These are phyloP conservation scores for Simalia tracyae DNA, from an alignment of 2,797 vertebrate species.

Conservation along the genomic window DNA sequence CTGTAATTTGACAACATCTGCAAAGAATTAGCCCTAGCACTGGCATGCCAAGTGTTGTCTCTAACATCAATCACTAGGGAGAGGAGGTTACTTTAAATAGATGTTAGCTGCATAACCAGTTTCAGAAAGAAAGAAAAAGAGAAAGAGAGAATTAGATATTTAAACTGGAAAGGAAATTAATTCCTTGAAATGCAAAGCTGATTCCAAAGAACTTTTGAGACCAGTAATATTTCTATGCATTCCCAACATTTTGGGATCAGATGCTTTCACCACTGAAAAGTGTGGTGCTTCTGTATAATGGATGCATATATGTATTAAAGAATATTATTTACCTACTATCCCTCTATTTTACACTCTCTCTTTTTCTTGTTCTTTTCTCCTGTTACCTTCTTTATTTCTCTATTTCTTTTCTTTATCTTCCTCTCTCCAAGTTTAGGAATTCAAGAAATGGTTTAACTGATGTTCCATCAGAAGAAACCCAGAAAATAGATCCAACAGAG, in stretches of 20 bases:
- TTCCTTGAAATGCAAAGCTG: conserved; percentile 51
- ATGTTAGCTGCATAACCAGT: conserved; percentile 79
- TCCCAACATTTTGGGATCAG: background rate
- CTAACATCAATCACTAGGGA: conserved; percentile 85
- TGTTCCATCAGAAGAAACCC: background rate
- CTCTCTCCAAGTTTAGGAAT: background rate
- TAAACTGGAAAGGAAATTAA: conserved; percentile 66
- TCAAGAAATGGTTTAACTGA: background rate
- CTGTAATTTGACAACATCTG: conserved; percentile 91
- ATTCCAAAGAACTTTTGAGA: conserved; percentile 20
- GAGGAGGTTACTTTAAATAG: conserved; percentile 83
- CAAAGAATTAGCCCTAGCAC: conserved; percentile 86
- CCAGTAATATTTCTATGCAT: background rate
- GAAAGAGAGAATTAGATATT: conserved; percentile 55
- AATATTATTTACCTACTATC: background rate
- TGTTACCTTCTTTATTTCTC: rapidly evolving
- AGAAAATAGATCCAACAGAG: background rate
- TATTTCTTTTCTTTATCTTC: rapidly evolving
- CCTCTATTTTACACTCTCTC: background rate
- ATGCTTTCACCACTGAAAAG: conserved; percentile 40
- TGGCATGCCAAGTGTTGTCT: conserved; percentile 87
- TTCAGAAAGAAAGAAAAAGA: conserved; percentile 75
- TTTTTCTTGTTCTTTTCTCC: rapidly evolving
- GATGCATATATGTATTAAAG: background rate
- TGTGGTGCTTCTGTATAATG: background rate